Conservation (phyloP, 1,140 invertebrate species). For the Paraescarpia echinospica region DNA sequence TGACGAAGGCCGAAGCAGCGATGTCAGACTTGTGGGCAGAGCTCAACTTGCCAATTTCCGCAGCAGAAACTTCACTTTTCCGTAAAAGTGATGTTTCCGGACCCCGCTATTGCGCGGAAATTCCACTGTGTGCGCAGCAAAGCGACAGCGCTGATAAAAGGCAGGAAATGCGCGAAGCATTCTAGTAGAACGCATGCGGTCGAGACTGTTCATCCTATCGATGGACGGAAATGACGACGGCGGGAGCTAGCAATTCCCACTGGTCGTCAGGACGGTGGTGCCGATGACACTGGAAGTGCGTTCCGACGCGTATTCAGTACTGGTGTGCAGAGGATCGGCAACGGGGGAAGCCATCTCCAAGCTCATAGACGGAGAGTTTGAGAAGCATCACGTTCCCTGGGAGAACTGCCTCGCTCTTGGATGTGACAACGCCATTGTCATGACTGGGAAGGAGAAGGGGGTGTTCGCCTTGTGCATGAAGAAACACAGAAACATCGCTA, state of each 20-base stretch:
- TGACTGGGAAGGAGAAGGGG: conserved; percentile 32
- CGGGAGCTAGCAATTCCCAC: too few species aligned
- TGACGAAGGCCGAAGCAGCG: too few species aligned
- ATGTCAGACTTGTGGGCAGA: too few species aligned
- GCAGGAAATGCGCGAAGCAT: too few species aligned
- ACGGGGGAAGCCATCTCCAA: conserved; percentile 36
- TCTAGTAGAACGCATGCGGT: not conserved
- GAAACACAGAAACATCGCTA: conserved; percentile 23
- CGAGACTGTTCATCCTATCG: not conserved
- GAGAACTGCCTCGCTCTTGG: conserved; percentile 37
- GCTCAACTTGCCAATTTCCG: too few species aligned
- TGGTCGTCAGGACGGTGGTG: too few species aligned
- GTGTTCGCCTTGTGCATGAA: conserved; percentile 27
- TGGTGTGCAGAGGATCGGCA: conserved; percentile 25
- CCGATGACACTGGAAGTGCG: too few species aligned
- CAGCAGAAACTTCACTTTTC: too few species aligned
- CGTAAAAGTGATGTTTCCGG: too few species aligned
- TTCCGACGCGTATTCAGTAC: not conserved
- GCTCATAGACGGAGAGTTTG: conserved; percentile 32
- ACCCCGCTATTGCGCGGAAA: too few species aligned
- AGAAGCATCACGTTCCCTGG: conserved; percentile 30
- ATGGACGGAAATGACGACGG: too few species aligned
- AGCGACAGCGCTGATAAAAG: not conserved
- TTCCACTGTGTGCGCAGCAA: not conserved
- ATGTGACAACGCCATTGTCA: conserved; percentile 39